Evolutionary conservation across 2,113 vertebrate genomes (phyloP).

Genomic region (Spheniscus mendiculus): DNA sequence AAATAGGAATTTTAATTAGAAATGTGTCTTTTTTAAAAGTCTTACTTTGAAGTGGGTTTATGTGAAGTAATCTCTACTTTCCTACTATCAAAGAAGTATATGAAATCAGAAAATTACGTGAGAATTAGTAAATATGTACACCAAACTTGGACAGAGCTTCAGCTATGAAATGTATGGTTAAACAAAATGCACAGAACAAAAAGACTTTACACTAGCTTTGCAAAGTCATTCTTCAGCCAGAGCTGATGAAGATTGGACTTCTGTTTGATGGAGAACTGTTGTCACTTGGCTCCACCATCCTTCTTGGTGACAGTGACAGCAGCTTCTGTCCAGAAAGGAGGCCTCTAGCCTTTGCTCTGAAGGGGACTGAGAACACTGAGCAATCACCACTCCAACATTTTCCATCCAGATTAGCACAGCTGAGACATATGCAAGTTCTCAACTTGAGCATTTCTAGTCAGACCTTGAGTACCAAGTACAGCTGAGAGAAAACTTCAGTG

Average conservation of each 20-base stretch:
- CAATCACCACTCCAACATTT: not conserved
- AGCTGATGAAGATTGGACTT: not conserved
- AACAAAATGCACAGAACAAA: not conserved
- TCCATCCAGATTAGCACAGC: not conserved
- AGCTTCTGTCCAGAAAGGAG: not conserved
- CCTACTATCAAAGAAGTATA: not conserved
- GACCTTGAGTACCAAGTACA: not conserved
- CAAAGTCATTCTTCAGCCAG: not conserved
- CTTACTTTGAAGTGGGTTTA: not conserved
- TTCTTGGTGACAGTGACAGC: not conserved
- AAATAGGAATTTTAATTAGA: not conserved
- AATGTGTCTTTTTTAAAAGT: accelerated
- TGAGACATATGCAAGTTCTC: not conserved
- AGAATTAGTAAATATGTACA: not conserved
- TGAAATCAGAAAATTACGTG: not conserved
- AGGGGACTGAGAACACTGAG: not conserved
- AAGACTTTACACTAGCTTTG: not conserved
- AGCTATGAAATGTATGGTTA: not conserved
- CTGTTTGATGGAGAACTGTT: not conserved
- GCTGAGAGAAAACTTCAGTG: not conserved
- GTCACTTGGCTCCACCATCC: not conserved
- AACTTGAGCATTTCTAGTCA: not conserved
- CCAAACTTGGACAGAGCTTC: not conserved
- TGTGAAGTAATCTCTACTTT: not conserved
- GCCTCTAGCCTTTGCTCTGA: not conserved